These are phyloP conservation scores for Psococerastis gibbosa DNA, from an alignment of 2,888 invertebrate species.

Conservation along the genomic window DNA sequence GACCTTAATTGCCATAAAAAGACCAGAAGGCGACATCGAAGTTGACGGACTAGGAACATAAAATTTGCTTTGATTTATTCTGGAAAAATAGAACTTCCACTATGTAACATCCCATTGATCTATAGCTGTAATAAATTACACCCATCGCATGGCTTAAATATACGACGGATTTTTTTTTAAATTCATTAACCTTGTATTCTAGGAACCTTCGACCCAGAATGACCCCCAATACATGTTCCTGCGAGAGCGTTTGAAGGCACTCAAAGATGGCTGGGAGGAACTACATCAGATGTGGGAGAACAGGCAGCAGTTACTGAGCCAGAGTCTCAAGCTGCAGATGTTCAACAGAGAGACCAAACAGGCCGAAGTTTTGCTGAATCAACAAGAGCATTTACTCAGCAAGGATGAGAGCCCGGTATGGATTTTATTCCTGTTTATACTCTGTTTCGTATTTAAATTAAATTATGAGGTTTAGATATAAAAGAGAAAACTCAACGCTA, in stretches of 20 bases:
- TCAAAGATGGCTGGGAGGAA: conserved; percentile 98
- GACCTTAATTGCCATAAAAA: no score
- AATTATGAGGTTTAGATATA: no score
- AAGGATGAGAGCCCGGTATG: conserved; percentile 86
- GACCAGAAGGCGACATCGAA: no score
- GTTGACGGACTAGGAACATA: no score
- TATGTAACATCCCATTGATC: no score
- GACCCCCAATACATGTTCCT: conserved; percentile 99
- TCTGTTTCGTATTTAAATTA: background rate
- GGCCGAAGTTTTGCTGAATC: conserved; percentile 90
- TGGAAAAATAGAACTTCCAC: no score
- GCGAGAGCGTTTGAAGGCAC: conserved; percentile 87
- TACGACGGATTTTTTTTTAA: no score
- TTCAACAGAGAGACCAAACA: conserved; percentile 93
- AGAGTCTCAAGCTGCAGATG: conserved; percentile 87
- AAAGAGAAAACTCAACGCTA: no score
- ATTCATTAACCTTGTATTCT: conserved; percentile 14
- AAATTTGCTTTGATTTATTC: no score
- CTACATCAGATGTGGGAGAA: conserved; percentile 99
- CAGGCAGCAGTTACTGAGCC: conserved; percentile 80
- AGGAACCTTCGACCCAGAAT: conserved; percentile 68
- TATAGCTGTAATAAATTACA: background rate
- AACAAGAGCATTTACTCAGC: conserved; percentile 93
- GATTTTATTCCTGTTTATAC: conserved; percentile 7
- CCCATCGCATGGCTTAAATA: no score